Evolutionary conservation across 2,888 invertebrate genomes (phyloP).

Genomic region (Taphrorychus bicolor): DNA sequence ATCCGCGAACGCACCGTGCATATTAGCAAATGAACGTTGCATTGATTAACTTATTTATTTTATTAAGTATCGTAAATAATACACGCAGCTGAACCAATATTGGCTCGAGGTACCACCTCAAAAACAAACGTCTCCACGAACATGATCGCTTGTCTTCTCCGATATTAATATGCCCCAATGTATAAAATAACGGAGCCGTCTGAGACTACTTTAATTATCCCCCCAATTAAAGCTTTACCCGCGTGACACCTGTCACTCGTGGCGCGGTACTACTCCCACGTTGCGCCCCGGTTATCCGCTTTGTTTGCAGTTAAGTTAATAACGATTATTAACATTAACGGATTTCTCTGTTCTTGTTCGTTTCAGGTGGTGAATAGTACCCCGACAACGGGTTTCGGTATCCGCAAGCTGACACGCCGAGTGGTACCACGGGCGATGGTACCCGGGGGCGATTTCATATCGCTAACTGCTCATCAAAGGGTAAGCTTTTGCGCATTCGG

Average conservation of each 20-base stretch:
- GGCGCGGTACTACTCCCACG: not conserved
- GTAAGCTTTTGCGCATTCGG: not conserved
- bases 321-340: constrained; percentile 31
- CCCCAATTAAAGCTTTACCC: not conserved
- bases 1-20: not conserved
- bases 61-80: constrained; percentile 37
- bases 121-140: constrained; percentile 21
- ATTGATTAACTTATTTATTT: constrained; percentile 41
- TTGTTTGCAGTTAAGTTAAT: constrained; percentile 1
- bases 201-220: too few relatives aligned
- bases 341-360: constrained; percentile 43
- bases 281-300: not conserved
- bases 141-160: not conserved
- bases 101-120: constrained; percentile 27
- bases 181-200: too few relatives aligned
- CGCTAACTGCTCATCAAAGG: too few relatives aligned
- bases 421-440: constrained; percentile 36
- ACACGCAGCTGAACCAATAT: constrained; percentile 40
- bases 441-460: not conserved
- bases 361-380: constrained; percentile 57
- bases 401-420: constrained; percentile 43
- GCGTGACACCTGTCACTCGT: not conserved
- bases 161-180: constrained; percentile 5
- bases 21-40: constrained; percentile 31
- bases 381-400: constrained; percentile 13